Evolutionary conservation across 1,140 invertebrate genomes (phyloP).

Genomic region (Tribolium madens): DNA sequence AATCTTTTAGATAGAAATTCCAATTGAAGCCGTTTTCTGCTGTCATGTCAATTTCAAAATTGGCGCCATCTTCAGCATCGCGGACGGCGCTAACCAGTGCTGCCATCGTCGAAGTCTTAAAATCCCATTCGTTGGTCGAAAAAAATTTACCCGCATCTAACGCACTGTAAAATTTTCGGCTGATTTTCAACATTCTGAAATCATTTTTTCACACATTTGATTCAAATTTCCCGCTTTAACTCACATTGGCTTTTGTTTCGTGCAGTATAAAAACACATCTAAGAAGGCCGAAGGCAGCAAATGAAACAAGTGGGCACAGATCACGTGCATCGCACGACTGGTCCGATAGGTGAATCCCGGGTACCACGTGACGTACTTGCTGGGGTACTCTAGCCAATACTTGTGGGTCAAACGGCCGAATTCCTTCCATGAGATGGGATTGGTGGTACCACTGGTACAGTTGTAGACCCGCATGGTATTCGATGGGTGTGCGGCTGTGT

Average conservation of each 20-base stretch:
- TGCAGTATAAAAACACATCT: constrained; percentile 77
- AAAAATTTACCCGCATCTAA: constrained; percentile 81
- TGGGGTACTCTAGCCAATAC: constrained; percentile 79
- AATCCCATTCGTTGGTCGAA: constrained; percentile 88
- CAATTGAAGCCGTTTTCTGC: constrained; percentile 70
- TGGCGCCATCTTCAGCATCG: constrained; percentile 69
- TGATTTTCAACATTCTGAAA: constrained; percentile 86
- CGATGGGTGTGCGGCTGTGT: constrained; percentile 71
- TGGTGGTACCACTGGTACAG: constrained; percentile 87
- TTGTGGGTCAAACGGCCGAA: constrained; percentile 77
- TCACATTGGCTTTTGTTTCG: constrained; percentile 84
- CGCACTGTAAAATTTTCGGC: constrained; percentile 79
- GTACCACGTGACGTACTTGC: constrained; percentile 89
- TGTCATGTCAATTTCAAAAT: constrained; percentile 73
- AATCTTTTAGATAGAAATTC: constrained; percentile 77
- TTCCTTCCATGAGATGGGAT: constrained; percentile 87
- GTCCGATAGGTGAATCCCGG: constrained; percentile 84
- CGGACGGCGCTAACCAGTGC: constrained; percentile 75
- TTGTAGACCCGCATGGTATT: constrained; percentile 86
- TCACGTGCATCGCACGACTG: constrained; percentile 77
- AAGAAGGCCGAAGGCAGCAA: constrained; percentile 83
- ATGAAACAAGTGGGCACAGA: constrained; percentile 80
- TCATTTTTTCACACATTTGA: constrained; percentile 29
- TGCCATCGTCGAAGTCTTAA: constrained; percentile 80
- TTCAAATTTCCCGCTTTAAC: constrained; percentile 63